A percentile compares a stretch with the other conserved stretches of the same genome.
Evolutionary conservation across 2,797 vertebrate genomes (phyloP).

Genomic region (Hydrophis major): DNA sequence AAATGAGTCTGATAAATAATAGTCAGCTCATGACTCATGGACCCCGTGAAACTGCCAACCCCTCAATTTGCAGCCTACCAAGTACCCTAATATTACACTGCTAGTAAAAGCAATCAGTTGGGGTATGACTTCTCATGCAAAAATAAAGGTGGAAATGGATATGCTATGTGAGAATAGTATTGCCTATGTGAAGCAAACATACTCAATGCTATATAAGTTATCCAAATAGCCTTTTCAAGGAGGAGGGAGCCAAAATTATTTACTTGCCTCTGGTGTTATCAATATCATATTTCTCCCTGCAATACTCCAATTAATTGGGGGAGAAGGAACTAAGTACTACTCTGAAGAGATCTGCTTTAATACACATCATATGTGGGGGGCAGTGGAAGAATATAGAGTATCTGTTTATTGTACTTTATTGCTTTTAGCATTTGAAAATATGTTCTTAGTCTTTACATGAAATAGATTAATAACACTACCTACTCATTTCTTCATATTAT

Average conservation of each 20-base stretch:
- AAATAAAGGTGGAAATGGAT: neutral
- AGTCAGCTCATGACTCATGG: neutral
- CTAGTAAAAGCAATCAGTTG: neutral
- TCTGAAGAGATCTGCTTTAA: neutral
- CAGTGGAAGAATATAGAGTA: neutral
- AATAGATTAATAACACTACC: neutral
- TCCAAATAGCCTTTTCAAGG: neutral
- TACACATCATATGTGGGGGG: neutral
- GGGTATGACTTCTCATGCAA: neutral
- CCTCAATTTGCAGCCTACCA: neutral
- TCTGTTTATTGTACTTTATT: neutral
- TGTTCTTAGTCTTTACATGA: neutral
- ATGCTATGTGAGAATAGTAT: neutral
- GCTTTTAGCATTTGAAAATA: neutral
- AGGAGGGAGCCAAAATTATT: neutral
- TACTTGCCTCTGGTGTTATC: neutral
- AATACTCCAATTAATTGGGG: neutral
- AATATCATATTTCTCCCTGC: neutral
- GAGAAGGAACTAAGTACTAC: neutral
- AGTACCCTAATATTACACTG: neutral
- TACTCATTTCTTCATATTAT: neutral
- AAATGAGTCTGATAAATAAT: neutral
- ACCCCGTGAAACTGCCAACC: neutral
- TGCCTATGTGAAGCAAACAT: neutral
- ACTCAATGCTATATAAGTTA: neutral